Percentiles rank a stretch among this genome's conserved stretches.
Evolutionary conservation across 2,113 vertebrate genomes (phyloP).

Genomic region (Ariopsis seemanni): DNA sequence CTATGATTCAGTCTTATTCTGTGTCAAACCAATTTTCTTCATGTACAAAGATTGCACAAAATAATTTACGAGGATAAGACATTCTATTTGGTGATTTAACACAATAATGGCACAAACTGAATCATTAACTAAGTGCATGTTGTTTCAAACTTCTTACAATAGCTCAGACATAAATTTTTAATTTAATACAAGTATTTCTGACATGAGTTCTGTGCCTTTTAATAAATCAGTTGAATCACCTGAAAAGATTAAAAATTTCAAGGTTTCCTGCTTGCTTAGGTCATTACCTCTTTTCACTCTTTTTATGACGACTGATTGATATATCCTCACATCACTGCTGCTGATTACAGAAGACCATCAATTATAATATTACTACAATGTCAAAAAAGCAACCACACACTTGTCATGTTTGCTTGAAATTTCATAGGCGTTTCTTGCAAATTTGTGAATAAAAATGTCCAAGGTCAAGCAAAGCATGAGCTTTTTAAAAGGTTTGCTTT

Average conservation of each 20-base stretch:
- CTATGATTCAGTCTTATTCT: background rate
- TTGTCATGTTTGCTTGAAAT: background rate
- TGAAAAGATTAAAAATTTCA: background rate
- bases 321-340: background rate
- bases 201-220: background rate
- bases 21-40: background rate
- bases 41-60: too few species aligned
- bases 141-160: background rate
- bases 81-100: background rate
- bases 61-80: background rate
- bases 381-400: background rate
- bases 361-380: too few species aligned
- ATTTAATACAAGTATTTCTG: background rate
- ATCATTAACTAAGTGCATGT: background rate
- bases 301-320: background rate
- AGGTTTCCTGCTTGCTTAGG: background rate
- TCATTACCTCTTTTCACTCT: background rate
- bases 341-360: background rate
- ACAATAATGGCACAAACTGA: background rate
- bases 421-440: background rate
- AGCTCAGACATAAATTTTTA: background rate
- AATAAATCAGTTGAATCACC: background rate
- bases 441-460: background rate
- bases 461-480: background rate
- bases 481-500: background rate